Percentiles rank a stretch among this genome's conserved stretches.
These are phyloP conservation scores for Ammodytes marinus DNA, from an alignment of 2,113 vertebrate species.

Conservation along the genomic window DNA sequence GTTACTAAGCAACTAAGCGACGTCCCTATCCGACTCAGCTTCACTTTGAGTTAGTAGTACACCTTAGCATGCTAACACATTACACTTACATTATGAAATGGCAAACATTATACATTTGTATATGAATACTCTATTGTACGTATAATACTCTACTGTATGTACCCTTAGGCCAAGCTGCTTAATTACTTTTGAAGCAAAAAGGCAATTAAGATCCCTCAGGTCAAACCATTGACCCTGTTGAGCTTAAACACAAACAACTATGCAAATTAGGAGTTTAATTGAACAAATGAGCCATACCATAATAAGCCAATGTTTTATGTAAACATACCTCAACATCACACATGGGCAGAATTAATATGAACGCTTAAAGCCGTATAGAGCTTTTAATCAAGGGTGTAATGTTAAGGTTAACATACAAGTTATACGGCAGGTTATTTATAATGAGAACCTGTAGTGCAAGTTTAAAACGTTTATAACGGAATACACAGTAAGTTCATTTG, in stretches of 20 bases:
- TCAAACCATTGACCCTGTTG: too few species aligned
- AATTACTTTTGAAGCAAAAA: too few species aligned
- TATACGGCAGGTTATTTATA: not conserved
- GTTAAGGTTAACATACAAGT: not conserved
- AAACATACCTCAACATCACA: slow-evolving; percentile 8
- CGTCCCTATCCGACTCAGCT: not conserved
- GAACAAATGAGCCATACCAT: slow-evolving; percentile 19
- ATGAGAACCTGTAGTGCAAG: not conserved
- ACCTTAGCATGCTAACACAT: not conserved
- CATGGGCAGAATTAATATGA: slow-evolving; percentile 18
- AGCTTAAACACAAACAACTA: not conserved
- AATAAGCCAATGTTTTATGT: slow-evolving; percentile 31
- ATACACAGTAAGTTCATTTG: not conserved
- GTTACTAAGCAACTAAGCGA: not conserved
- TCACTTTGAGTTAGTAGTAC: not conserved
- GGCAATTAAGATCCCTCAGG: too few species aligned
- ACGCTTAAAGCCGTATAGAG: not conserved
- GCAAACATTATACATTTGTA: not conserved
- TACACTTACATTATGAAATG: not conserved
- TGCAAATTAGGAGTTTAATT: slow-evolving; percentile 22
- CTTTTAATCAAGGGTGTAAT: not conserved
- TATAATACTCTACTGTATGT: not conserved
- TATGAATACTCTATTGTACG: too few species aligned
- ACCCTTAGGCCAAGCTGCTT: not conserved
- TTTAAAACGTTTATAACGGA: not conserved